A percentile compares a stretch with the other conserved stretches of the same genome.
phyloP scores from a whole-genome alignment of 1,140 invertebrate genomes.

The Aphelinus atriplicis region DNA sequence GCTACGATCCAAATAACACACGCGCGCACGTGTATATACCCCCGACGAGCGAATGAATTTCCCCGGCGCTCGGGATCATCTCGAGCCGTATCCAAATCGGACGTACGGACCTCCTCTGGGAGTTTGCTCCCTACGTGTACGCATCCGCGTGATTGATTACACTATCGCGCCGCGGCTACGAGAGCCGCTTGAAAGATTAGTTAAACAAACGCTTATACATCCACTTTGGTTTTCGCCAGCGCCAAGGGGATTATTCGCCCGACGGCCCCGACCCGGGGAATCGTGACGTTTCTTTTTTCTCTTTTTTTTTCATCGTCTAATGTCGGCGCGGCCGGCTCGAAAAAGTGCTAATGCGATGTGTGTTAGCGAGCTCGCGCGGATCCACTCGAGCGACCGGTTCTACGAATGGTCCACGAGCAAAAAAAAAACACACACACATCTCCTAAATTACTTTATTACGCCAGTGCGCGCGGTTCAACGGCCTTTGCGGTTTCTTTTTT shows the following conservation, averaged over 20 bases:
- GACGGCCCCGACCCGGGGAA: no score
- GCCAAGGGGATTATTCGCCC: no score
- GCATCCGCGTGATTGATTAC: conserved; percentile 16
- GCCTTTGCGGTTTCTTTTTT: neutral
- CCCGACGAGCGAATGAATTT: conserved; percentile 8
- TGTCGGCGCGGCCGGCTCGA: neutral
- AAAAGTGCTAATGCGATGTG: conserved; percentile 18
- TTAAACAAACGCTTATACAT: no score
- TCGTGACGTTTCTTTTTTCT: no score
- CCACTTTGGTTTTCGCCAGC: no score
- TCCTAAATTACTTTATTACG: conserved; percentile 14
- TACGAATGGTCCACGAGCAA: neutral
- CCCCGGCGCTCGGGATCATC: neutral
- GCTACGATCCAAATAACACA: no score
- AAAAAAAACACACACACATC: neutral
- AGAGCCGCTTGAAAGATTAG: no score
- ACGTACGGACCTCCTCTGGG: no score
- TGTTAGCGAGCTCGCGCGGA: conserved; percentile 5
- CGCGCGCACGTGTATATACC: no score
- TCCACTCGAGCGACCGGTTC: neutral
- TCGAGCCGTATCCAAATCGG: no score
- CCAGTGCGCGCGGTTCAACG: neutral
- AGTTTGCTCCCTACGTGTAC: neutral
- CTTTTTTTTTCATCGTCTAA: no score
- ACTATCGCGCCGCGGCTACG: neutral